Base-by-base conservation (phyloP, 2,797 vertebrate genomes). In the Taenioides sp. region DNA sequence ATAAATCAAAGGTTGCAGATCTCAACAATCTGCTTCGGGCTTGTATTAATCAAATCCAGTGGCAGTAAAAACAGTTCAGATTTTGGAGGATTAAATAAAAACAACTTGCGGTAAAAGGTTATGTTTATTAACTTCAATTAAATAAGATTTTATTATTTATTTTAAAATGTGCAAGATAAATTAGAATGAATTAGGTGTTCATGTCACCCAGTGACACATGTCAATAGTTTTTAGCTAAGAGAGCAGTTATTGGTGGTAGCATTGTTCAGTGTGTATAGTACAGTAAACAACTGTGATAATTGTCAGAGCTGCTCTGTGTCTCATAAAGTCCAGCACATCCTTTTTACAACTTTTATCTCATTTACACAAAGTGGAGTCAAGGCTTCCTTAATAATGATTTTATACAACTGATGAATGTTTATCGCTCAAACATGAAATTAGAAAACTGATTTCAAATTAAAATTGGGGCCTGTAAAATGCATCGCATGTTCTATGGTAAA, bases 381-480 rank as follows among this genome's bases (percentile, higher is more conserved):
- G 80, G 23, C 81, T 69, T 52, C 63, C 40, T 68, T 63, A 61
- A 76, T 67, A 28, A 73, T 58, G 55, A 76, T 66, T 73, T 52
- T 40, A 66, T 34, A 67, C 59, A 27, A 49, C 17, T 65, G 67
- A 72, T 58, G 57, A 73, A 80, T n/a, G 66, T 49, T 76, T 47
- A 66, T 70, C 49, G 23, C 49, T 57, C 69, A 17, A 55, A 69
- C 61, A 61, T 62, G 71, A 74, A 79, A 75, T 71, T 28, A 71
- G 59, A 43, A 23, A 76, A 65, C 23, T 11, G 25, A 76, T 71
- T 70, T 76, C 49, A 59, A 78, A 77, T 71, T 43, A 77, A 83
- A 81, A 74, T 34, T 18, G 31, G 43, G 63, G 55, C 52, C 43
- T 73, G n/a, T 72, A 34, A 79, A 68, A 52, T 61, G 22, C 57